Conservation (phyloP, 1,140 invertebrate species). For the Adoxophyes honmai region DNA sequence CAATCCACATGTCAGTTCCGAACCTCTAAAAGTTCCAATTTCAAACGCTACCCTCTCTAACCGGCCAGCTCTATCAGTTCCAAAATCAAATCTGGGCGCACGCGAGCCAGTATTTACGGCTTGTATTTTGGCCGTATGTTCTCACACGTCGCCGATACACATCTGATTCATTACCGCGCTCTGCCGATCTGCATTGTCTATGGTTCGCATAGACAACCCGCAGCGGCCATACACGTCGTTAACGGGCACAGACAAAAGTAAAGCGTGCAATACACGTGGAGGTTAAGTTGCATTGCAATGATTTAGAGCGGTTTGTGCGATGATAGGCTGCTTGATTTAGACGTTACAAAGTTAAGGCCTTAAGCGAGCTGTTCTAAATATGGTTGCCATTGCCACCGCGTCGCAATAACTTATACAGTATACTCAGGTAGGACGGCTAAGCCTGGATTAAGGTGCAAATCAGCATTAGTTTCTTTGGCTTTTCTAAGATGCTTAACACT, state of each 20-base stretch:
- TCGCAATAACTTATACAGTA: background rate
- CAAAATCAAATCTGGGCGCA: conserved; percentile 34
- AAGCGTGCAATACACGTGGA: conserved; percentile 9
- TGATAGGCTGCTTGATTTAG: conserved; percentile 15
- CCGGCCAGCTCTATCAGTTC: conserved; percentile 24
- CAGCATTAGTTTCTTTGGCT: too few relatives aligned
- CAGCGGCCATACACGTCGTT: conserved; percentile 21
- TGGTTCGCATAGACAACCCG: conserved; percentile 27
- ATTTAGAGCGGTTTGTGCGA: conserved; percentile 5
- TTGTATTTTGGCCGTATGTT: conserved; percentile 72
- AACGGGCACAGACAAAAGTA: conserved; percentile 14
- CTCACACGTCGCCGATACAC: conserved; percentile 73
- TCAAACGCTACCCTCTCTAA: conserved; percentile 1
- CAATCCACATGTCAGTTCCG: background rate
- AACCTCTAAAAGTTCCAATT: background rate
- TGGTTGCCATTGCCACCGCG: background rate
- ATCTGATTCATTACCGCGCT: conserved; percentile 73
- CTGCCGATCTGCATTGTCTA: conserved; percentile 53
- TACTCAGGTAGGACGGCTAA: background rate
- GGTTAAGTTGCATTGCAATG: background rate
- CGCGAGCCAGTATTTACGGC: conserved; percentile 72
- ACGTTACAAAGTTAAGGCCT: background rate
- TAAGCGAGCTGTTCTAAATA: conserved; percentile 2
- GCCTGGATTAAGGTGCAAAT: too few relatives aligned
- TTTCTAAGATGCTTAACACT: too few relatives aligned